Evolutionary conservation across 2,113 vertebrate species (phyloP).

Genomic region (Otolemur garnettii): DNA sequence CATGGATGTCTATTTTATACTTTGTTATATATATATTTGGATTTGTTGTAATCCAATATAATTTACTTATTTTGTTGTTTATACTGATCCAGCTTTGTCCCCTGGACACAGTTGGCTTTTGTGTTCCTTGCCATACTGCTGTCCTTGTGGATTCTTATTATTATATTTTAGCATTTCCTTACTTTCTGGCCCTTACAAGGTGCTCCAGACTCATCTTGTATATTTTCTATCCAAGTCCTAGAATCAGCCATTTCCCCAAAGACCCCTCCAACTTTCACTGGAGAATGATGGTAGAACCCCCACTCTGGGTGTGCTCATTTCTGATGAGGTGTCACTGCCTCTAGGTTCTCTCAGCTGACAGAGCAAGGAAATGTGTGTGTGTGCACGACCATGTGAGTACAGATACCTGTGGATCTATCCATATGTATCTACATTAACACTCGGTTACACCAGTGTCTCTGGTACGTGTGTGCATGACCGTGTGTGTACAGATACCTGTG

Average conservation of each 20-base stretch:
- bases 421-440: no score
- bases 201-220: neutral
- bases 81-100: neutral
- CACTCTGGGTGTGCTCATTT: neutral
- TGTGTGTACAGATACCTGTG: no score
- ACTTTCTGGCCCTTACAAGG: neutral
- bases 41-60: neutral
- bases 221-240: neutral
- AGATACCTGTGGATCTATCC: no score
- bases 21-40: no score
- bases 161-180: neutral
- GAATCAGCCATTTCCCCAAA: neutral
- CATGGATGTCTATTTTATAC: neutral
- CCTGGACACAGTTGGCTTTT: neutral
- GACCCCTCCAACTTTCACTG: neutral
- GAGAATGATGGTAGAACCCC: neutral
- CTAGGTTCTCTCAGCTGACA: neutral
- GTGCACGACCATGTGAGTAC: neutral
- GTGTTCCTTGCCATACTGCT: neutral
- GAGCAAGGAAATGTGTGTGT: neutral
- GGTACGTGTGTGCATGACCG: no score
- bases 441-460: no score
- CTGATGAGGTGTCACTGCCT: neutral
- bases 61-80: neutral
- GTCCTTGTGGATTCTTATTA: neutral